Conservation (phyloP, 2,797 vertebrate species). For the Miichthys miiuy region DNA sequence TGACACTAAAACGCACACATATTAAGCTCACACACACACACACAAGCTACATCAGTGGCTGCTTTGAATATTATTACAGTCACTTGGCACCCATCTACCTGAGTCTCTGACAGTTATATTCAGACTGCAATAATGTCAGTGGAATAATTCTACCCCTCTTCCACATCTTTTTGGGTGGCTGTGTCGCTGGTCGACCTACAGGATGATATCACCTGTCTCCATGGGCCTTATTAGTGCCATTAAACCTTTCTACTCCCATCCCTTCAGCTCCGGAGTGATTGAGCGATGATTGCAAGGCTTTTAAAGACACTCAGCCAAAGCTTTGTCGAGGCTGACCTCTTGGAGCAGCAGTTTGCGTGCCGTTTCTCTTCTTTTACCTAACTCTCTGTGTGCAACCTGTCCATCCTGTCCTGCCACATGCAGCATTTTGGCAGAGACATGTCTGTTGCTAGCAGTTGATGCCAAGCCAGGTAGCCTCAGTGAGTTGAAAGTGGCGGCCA, state of each 20-base stretch:
- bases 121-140: slow-evolving; percentile 51
- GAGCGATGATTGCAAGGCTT: slow-evolving; percentile 48
- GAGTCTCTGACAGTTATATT: slow-evolving; percentile 62
- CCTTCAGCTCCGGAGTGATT: slow-evolving; percentile 30
- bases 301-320: slow-evolving; percentile 61
- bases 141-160: slow-evolving; percentile 37
- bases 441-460: slow-evolving; percentile 45
- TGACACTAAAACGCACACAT: neutral
- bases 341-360: slow-evolving; percentile 26
- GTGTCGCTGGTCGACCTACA: slow-evolving; percentile 38
- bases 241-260: slow-evolving; percentile 44
- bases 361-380: slow-evolving; percentile 39
- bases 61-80: slow-evolving; percentile 58
- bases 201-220: slow-evolving; percentile 67
- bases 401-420: slow-evolving; percentile 51
- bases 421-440: slow-evolving; percentile 59
- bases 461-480: slow-evolving; percentile 70
- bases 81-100: slow-evolving; percentile 20
- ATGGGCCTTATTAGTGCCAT: slow-evolving; percentile 66
- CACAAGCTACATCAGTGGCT: slow-evolving; percentile 24
- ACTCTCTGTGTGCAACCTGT: slow-evolving; percentile 31
- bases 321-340: slow-evolving; percentile 62
- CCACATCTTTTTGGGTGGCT: slow-evolving; percentile 25
- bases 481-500: slow-evolving; percentile 69
- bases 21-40: neutral